Conservation (phyloP, 2,888 invertebrate species). For the Lysandra bellargus region DNA sequence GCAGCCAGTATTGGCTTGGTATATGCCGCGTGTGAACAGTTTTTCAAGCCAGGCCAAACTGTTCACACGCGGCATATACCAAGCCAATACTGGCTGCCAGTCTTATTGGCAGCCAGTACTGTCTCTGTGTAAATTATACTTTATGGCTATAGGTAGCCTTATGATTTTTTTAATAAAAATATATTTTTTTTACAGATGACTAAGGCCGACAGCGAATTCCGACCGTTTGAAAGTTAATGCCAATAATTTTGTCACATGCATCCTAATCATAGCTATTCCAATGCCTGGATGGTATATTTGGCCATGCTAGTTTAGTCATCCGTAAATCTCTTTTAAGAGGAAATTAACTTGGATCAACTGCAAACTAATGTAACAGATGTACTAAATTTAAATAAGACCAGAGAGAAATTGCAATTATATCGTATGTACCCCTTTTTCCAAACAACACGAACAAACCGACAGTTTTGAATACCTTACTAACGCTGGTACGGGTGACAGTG, state of each 20-base stretch:
- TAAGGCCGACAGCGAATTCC: background rate
- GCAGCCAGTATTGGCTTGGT: no score
- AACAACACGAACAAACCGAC: constrained; percentile 62
- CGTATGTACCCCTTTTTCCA: constrained; percentile 49
- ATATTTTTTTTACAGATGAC: background rate
- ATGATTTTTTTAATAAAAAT: background rate
- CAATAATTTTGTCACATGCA: background rate
- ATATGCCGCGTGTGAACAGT: no score
- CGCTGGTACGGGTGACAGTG: constrained; percentile 86
- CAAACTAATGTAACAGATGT: background rate
- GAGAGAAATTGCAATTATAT: constrained; percentile 52
- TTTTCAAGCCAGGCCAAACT: no score
- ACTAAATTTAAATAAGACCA: background rate
- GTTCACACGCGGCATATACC: no score
- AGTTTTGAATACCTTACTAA: constrained; percentile 83
- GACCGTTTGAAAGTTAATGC: background rate
- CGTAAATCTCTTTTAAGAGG: background rate
- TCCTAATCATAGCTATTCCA: background rate
- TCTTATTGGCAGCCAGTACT: no score
- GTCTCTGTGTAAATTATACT: no score
- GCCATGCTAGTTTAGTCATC: background rate
- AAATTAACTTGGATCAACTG: background rate
- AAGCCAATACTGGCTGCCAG: no score
- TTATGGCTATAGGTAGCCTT: no score
- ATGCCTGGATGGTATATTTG: background rate